phyloP scores from a whole-genome alignment of 2,797 vertebrate species.

The Bradypus variegatus region DNA sequence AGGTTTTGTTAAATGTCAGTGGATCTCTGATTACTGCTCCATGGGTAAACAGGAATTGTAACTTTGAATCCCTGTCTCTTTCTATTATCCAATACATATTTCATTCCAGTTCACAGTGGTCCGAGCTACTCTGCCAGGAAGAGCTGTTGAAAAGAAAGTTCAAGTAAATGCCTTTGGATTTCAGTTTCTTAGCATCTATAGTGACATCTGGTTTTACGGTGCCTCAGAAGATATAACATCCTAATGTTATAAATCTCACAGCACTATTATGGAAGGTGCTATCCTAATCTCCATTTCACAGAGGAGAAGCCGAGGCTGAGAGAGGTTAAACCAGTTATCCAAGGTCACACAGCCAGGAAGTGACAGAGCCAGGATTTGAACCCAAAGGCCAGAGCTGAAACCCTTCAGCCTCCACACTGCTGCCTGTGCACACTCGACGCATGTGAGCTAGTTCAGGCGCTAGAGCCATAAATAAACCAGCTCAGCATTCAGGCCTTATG shows the following conservation, averaged over 20 bases:
- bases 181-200: background rate
- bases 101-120: background rate
- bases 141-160: background rate
- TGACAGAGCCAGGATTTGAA: background rate
- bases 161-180: background rate
- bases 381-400: background rate
- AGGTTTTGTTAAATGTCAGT: background rate
- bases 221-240: background rate
- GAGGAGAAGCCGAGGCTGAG: background rate
- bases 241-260: background rate
- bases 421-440: accelerated
- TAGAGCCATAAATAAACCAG: background rate
- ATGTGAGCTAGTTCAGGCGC: background rate
- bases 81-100: background rate
- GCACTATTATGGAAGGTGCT: background rate
- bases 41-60: background rate
- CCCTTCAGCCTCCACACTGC: background rate
- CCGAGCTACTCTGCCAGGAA: background rate
- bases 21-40: background rate
- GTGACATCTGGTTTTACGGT: background rate
- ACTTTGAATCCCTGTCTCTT: background rate
- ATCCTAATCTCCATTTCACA: background rate
- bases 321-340: background rate
- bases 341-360: background rate
- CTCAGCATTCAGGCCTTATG: background rate